phyloP scores from a whole-genome alignment of 2,113 vertebrate species.

The Eudyptes chrysolophus region DNA sequence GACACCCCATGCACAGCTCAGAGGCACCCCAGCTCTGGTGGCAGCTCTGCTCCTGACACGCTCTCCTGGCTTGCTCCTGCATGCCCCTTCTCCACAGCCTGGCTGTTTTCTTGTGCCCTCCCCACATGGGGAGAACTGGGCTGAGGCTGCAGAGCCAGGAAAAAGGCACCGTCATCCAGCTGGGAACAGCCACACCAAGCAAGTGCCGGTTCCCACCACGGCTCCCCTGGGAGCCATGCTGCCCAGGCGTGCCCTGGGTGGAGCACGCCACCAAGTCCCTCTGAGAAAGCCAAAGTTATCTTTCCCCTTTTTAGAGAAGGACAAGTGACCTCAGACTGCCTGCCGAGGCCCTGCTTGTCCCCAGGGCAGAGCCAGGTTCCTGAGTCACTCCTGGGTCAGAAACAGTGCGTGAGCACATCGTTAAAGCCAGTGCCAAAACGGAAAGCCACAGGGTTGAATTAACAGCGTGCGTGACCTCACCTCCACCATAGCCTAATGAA shows the following conservation, averaged over 20 bases:
- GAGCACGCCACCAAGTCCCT: background rate
- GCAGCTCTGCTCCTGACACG: background rate
- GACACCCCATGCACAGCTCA: fast-evolving
- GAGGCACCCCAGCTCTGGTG: background rate
- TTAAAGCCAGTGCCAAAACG: background rate
- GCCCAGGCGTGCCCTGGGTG: background rate
- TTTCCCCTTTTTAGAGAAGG: background rate
- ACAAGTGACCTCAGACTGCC: background rate
- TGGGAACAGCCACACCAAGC: fast-evolving
- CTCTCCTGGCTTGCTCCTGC: background rate
- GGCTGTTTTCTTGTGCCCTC: background rate
- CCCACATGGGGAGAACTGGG: fast-evolving
- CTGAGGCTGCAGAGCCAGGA: background rate
- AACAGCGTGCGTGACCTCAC: background rate
- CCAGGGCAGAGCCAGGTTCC: background rate
- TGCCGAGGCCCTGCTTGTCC: fast-evolving
- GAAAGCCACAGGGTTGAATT: background rate
- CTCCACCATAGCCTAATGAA: background rate
- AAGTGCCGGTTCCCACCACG: background rate
- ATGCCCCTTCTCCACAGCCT: background rate
- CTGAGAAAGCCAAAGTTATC: background rate
- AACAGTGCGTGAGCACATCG: fast-evolving
- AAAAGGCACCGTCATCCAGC: background rate
- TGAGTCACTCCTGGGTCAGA: background rate
- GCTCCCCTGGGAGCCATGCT: fast-evolving